These are phyloP conservation scores for Lepas anatifera DNA, from an alignment of 2,888 invertebrate genomes.

Conservation along the genomic window DNA sequence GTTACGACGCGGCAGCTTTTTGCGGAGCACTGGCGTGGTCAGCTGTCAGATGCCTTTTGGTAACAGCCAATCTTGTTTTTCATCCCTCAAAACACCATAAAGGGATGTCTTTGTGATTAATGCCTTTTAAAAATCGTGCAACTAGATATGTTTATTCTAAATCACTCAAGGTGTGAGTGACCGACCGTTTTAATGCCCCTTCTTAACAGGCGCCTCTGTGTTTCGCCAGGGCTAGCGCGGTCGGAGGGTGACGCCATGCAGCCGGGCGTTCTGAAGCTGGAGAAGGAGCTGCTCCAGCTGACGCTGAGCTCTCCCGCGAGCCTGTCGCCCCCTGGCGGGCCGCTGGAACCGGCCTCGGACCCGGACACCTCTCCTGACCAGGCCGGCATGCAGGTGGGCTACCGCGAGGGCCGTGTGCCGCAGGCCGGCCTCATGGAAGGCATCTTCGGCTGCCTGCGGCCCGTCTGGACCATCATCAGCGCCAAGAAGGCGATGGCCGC, in stretches of 20 bases:
- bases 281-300: slow-evolving; percentile 4
- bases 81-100: too few relatives aligned
- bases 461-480: slow-evolving; percentile 73
- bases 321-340: not conserved
- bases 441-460: slow-evolving; percentile 74
- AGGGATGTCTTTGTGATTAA: too few relatives aligned
- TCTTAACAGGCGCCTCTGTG: too few relatives aligned
- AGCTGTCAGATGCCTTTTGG: too few relatives aligned
- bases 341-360: not conserved
- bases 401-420: not conserved
- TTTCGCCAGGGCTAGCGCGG: not conserved
- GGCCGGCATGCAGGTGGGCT: slow-evolving; percentile 7
- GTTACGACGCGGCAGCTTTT: too few relatives aligned
- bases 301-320: slow-evolving; percentile 2
- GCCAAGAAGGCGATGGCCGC: slow-evolving; percentile 35
- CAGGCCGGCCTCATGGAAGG: slow-evolving; percentile 45
- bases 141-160: too few relatives aligned
- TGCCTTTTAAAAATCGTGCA: too few relatives aligned
- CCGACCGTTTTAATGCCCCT: too few relatives aligned
- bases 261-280: not conserved
- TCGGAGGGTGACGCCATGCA: not conserved
- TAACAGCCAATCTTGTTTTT: too few relatives aligned
- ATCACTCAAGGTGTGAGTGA: too few relatives aligned
- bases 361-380: not conserved
- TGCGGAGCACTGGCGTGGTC: too few relatives aligned